Evolutionary conservation across 2,888 invertebrate species (phyloP).

Genomic region (Tryphoninae sp.): DNA sequence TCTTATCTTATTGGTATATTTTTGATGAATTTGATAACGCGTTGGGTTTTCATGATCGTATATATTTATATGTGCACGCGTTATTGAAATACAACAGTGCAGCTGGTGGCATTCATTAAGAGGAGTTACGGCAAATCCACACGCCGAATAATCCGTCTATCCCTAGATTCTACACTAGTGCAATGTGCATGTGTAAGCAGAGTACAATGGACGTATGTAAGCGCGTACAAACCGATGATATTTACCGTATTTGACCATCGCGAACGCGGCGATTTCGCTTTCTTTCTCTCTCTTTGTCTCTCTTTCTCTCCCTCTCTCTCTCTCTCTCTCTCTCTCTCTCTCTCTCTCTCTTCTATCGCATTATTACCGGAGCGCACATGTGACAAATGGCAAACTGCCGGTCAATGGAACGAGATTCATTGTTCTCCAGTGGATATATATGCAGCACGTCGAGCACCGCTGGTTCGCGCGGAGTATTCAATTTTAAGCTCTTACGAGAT

Average conservation of each 20-base stretch:
- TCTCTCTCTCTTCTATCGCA: constrained; percentile 17
- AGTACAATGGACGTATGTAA: constrained; percentile 49
- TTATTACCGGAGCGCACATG: constrained; percentile 2
- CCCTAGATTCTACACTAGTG: not conserved
- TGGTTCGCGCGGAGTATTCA: constrained; percentile 3
- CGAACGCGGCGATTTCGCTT: constrained; percentile 10
- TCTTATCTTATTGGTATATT: too few species aligned
- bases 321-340: constrained; percentile 14
- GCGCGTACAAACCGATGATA: constrained; percentile 35
- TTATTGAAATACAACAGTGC: not conserved
- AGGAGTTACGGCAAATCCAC: not conserved
- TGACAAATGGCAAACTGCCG: constrained; percentile 37
- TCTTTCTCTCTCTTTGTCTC: not conserved
- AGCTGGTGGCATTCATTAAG: not conserved
- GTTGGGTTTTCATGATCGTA: not conserved
- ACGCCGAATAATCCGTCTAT: not conserved
- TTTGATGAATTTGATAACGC: too few species aligned
- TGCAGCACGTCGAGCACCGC: constrained; percentile 1
- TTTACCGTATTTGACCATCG: constrained; percentile 47
- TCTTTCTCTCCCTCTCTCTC: not conserved
- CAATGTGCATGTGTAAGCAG: not conserved
- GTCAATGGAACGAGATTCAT: constrained; percentile 46
- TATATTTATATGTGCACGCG: not conserved
- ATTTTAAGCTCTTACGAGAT: constrained; percentile 26
- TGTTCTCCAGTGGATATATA: not conserved